Conservation (phyloP, 2,797 vertebrate species). For the Cyclopterus lumpus region DNA sequence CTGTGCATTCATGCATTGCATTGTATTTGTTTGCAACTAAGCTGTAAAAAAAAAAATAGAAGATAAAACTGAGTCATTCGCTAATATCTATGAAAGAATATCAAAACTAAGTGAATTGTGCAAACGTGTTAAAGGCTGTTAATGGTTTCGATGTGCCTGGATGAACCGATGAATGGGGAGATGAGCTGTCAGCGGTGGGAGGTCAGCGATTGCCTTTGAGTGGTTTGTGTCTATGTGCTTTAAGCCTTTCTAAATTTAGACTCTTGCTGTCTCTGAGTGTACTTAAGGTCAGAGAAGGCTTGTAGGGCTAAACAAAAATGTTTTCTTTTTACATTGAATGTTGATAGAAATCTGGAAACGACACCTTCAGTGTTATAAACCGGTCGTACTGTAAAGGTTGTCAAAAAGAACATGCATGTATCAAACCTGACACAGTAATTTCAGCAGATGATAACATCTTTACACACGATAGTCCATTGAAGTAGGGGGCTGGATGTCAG, state of each 20-base stretch:
- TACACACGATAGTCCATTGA: not conserved
- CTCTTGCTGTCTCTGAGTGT: conserved; percentile 65
- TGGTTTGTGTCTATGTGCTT: conserved; percentile 79
- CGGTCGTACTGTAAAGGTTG: not conserved
- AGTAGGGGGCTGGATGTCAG: not conserved
- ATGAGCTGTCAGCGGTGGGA: conserved; percentile 74
- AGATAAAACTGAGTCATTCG: conserved; percentile 16
- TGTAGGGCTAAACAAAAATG: conserved; percentile 54
- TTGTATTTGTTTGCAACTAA: not conserved
- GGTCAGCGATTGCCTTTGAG: conserved; percentile 77
- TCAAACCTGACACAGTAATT: not conserved
- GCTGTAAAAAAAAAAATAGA: conserved; percentile 30
- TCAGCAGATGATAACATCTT: not conserved
- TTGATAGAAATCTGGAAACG: not conserved
- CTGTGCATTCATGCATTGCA: not conserved
- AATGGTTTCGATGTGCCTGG: conserved; percentile 53
- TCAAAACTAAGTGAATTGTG: conserved; percentile 36
- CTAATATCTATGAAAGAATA: conserved; percentile 23
- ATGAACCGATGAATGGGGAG: conserved; percentile 66
- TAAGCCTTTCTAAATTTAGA: conserved; percentile 84
- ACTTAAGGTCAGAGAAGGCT: conserved; percentile 71
- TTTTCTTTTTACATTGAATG: conserved; percentile 1
- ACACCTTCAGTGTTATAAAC: not conserved
- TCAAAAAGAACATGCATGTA: not conserved
- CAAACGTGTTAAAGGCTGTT: conserved; percentile 47